phyloP scores from a whole-genome alignment of 2,797 vertebrate species.

The Chelon auratus region DNA sequence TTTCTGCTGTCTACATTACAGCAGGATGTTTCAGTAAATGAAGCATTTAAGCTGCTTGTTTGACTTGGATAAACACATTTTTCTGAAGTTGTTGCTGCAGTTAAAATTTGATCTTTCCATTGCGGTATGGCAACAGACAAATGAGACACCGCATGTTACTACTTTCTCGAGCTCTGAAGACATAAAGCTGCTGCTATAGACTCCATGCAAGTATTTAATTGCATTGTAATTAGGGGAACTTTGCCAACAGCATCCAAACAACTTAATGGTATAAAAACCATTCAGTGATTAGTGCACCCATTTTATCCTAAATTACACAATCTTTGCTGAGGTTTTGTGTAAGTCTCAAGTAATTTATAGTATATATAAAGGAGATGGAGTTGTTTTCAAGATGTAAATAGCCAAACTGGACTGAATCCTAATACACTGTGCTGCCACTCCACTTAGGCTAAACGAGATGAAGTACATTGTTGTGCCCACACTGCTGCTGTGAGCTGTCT shows the following conservation, averaged over 20 bases:
- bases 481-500: constrained; percentile 30
- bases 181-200: background rate
- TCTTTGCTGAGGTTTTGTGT: constrained; percentile 15
- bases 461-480: constrained; percentile 40
- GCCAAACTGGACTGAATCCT: constrained; percentile 27
- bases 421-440: constrained; percentile 14
- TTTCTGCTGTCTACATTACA: background rate
- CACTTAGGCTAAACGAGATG: constrained; percentile 37
- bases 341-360: constrained; percentile 16
- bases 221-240: constrained; percentile 14
- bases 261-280: constrained; percentile 14
- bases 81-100: background rate
- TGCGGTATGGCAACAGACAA: background rate
- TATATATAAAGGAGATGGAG: constrained; percentile 25
- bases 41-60: background rate
- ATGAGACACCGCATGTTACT: background rate
- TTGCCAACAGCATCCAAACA: constrained; percentile 17
- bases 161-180: constrained; percentile 1
- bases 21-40: background rate
- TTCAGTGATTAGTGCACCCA: constrained; percentile 12
- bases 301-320: constrained; percentile 16
- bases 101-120: background rate
- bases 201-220: constrained; percentile 20
- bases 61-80: background rate
- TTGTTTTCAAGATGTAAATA: constrained; percentile 32